These are phyloP conservation scores for Ochlodes sylvanus DNA, from an alignment of 2,888 invertebrate genomes.

Conservation along the genomic window DNA sequence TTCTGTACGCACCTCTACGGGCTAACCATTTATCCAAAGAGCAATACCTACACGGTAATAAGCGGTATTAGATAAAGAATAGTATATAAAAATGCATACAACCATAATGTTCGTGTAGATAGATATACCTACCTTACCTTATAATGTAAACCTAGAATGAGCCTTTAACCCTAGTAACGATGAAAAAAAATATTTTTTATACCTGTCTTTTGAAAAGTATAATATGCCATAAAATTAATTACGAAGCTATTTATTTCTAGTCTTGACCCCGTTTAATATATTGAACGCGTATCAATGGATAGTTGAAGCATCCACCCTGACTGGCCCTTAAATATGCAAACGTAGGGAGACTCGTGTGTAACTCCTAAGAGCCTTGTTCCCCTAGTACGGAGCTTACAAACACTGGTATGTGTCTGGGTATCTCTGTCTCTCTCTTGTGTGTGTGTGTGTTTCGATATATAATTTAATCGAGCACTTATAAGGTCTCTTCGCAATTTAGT, in stretches of 20 bases:
- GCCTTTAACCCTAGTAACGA: too few relatives aligned
- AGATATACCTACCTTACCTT: too few relatives aligned
- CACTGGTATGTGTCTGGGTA: background rate
- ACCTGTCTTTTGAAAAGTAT: background rate
- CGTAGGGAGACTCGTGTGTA: conserved; percentile 62
- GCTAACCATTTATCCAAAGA: too few relatives aligned
- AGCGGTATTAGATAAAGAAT: too few relatives aligned
- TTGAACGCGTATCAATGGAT: conserved; percentile 21
- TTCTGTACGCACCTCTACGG: too few relatives aligned
- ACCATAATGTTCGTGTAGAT: too few relatives aligned
- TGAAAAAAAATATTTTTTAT: too few relatives aligned
- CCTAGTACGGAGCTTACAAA: conserved; percentile 44
- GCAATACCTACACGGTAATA: too few relatives aligned
- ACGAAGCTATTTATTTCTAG: conserved; percentile 15
- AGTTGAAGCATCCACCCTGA: conserved; percentile 14
- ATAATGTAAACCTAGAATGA: too few relatives aligned
- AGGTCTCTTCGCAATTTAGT: too few relatives aligned
- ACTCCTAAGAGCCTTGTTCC: conserved; percentile 56
- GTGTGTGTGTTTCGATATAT: background rate
- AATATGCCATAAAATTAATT: conserved; percentile 6
- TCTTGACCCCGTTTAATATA: conserved; percentile 26
- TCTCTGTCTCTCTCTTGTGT: background rate
- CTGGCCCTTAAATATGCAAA: conserved; percentile 62
- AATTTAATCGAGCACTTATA: too few relatives aligned
- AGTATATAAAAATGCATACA: too few relatives aligned